Base-by-base conservation (phyloP, 2,888 invertebrate species). In the Chloromyia formosa region DNA sequence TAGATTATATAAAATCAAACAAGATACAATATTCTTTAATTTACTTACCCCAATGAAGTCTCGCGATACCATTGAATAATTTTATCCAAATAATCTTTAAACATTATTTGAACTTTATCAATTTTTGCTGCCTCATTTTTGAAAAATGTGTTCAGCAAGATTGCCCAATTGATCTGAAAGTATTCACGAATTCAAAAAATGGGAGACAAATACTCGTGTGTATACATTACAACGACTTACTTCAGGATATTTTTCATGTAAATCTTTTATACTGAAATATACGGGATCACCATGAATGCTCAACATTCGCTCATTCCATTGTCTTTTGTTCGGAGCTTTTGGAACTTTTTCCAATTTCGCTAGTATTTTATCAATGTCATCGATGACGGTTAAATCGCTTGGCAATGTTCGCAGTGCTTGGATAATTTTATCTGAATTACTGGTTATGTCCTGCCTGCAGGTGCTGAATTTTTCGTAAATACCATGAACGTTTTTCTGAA, bases 131-230 rank as follows among this genome's bases (percentile, higher is more conserved):
- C 35, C 14, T 56, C 20, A 1, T 23, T 64, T 74, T 74, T 54
- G 60, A 76, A 76, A 14, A 71, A n/a, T 27, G 68, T 74, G 1
- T 35, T 56, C 18, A 76, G 53, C 1, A 76, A 35, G 2, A 16
- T 45, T 45, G 68, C 60, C 76, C 76, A 76, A 18, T 76, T 76
- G 2, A 76, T 71, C 76, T 76, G 35, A 60, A 60, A 62, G n/a
- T 10, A 14, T 27, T 1, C 10, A 12, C n/a, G 42, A 5, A n/a
- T n/a, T n/a, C n/a, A n/a, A n/a, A n/a, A n/a, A n/a, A n/a, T 42
- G 12, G 5, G 42, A 42, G 12, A 42, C 20, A 58, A 66, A 56
- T n/a, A n/a, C n/a, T n/a, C 27, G 27, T 35, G n/a, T 42, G 53
- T 35, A 20, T 18, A 54, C 20, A 45, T 61, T 58, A 61, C 9